Evolutionary conservation across 1,140 invertebrate species (phyloP).

Genomic region (silkworm (Bombyx mori)): DNA sequence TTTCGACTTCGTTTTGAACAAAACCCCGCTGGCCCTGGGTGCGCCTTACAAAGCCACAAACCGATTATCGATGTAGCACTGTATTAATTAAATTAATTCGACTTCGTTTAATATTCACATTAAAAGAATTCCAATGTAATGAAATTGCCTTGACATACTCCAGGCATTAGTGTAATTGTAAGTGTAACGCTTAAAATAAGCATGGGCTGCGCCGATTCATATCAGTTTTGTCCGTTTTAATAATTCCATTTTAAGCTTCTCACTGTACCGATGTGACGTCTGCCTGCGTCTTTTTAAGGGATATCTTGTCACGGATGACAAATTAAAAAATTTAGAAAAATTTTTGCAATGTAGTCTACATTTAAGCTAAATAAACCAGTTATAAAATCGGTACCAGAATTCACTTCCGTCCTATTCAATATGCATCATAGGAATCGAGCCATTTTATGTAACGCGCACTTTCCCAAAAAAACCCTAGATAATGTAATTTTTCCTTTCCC

Average conservation of each 20-base stretch:
- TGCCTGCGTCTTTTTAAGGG: slow-evolving; percentile 39
- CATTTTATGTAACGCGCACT: slow-evolving; percentile 70
- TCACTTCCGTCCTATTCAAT: slow-evolving; percentile 71
- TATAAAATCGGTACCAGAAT: slow-evolving; percentile 68
- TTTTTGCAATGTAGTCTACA: slow-evolving; percentile 63
- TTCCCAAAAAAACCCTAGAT: slow-evolving; percentile 44
- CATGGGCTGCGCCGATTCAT: slow-evolving; percentile 66
- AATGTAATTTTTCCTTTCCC: slow-evolving; percentile 61
- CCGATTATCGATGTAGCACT: slow-evolving; percentile 38
- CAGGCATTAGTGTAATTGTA: slow-evolving; percentile 52
- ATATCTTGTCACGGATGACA: slow-evolving; percentile 33
- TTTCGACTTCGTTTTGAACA: slow-evolving; percentile 30
- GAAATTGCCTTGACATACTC: slow-evolving; percentile 37
- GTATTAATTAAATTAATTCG: slow-evolving; percentile 10
- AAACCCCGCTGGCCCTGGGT: slow-evolving; percentile 20
- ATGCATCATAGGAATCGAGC: slow-evolving; percentile 69
- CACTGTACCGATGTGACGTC: slow-evolving; percentile 50
- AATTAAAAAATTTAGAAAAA: slow-evolving; percentile 50
- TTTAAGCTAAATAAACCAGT: slow-evolving; percentile 64
- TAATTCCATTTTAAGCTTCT: slow-evolving; percentile 67
- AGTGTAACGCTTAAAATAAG: slow-evolving; percentile 58
- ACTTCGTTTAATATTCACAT: slow-evolving; percentile 2
- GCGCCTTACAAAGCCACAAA: slow-evolving; percentile 18
- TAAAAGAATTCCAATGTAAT: slow-evolving; percentile 15
- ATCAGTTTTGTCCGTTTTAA: slow-evolving; percentile 69